These are phyloP conservation scores for Phymanthus crucifer DNA, from an alignment of 92 coral and sea anemone genomes.

Conservation along the genomic window DNA sequence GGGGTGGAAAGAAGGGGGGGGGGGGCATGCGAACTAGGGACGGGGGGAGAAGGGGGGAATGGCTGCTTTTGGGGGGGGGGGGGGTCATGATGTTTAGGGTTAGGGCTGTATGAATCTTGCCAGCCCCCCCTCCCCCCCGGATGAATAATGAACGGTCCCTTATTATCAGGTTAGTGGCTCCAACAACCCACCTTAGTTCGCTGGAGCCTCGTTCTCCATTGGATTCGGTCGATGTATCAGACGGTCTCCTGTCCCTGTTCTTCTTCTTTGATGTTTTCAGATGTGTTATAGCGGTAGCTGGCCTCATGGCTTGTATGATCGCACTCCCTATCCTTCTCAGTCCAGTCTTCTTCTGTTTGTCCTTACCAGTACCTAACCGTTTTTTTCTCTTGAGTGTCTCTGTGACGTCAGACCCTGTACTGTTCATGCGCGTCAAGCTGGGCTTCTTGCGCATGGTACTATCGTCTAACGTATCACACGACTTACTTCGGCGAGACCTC, in stretches of 20 bases:
- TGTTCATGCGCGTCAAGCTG: conserved; percentile 54
- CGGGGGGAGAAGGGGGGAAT: too few relatives aligned
- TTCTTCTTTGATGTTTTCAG: conserved; percentile 55
- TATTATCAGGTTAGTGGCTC: too few relatives aligned
- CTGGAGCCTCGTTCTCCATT: conserved; percentile 71
- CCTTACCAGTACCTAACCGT: conserved; percentile 46
- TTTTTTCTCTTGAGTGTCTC: conserved; percentile 47
- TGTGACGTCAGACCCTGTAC: conserved; percentile 72
- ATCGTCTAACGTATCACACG: conserved; percentile 44
- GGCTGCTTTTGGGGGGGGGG: too few relatives aligned
- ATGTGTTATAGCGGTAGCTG: conserved; percentile 54
- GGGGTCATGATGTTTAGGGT: too few relatives aligned
- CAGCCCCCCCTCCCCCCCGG: too few relatives aligned
- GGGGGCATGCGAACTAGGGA: too few relatives aligned
- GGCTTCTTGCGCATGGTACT: conserved; percentile 10
- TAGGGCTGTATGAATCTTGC: too few relatives aligned
- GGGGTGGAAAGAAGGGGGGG: too few relatives aligned
- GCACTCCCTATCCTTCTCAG: conserved; percentile 78
- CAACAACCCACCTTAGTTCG: conserved; percentile 63
- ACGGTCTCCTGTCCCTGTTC: conserved; percentile 46
- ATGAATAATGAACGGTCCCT: too few relatives aligned
- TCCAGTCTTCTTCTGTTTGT: conserved; percentile 63
- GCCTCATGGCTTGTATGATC: conserved; percentile 72
- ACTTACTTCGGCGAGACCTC: conserved; percentile 38
- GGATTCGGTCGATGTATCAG: conserved; percentile 52